Conservation (phyloP, 2,888 invertebrate species). For the Clostera curtula region DNA sequence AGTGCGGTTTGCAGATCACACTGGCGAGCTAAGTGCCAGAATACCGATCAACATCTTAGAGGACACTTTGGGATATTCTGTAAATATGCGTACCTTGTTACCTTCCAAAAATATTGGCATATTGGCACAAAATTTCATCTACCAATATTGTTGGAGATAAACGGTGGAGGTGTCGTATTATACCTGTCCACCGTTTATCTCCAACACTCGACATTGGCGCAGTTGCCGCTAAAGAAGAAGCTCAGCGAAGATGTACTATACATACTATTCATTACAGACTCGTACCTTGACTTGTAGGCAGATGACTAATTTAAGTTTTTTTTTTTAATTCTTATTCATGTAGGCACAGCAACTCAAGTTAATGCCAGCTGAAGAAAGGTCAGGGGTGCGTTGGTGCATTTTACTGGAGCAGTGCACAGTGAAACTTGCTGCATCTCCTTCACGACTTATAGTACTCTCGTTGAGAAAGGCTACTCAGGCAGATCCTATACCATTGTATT, state of each 20-base stretch:
- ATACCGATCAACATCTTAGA: conserved; percentile 76
- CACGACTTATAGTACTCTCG: conserved; percentile 46
- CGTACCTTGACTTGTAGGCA: no score
- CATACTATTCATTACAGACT: no score
- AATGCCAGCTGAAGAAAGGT: conserved; percentile 67
- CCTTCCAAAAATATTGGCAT: no score
- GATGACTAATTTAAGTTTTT: neutral
- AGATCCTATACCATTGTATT: conserved; percentile 62
- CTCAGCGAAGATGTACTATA: no score
- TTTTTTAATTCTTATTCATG: conserved; percentile 5
- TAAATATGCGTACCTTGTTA: conserved; percentile 34
- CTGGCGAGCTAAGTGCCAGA: conserved; percentile 77
- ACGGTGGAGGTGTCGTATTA: no score
- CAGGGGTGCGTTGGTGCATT: conserved; percentile 76
- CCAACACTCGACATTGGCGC: no score
- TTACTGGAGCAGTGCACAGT: conserved; percentile 78
- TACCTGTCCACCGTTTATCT: no score
- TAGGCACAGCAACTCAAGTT: conserved; percentile 70
- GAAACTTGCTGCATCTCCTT: conserved; percentile 58
- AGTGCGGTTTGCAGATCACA: conserved; percentile 79
- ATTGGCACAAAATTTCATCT: no score
- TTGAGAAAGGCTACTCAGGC: conserved; percentile 49
- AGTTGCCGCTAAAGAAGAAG: no score
- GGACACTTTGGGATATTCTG: conserved; percentile 72
- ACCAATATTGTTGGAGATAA: no score